These are phyloP conservation scores for Pimpla rufipes DNA, from an alignment of 2,888 invertebrate species.

Conservation along the genomic window DNA sequence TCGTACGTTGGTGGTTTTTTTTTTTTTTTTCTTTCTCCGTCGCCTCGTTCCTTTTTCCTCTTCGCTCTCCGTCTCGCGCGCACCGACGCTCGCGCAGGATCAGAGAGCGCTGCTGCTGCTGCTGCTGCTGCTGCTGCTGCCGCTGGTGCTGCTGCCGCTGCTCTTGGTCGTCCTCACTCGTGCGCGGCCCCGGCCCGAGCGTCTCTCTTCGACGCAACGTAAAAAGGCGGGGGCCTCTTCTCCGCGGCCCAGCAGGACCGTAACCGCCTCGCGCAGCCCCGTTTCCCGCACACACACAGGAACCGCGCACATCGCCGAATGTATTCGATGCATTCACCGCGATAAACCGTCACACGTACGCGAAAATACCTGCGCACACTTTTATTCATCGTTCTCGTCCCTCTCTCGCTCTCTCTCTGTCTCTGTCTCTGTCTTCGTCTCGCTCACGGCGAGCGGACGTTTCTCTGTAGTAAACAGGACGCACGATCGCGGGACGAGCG, in stretches of 20 bases:
- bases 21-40: conserved; percentile 52
- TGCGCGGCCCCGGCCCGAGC: conserved; percentile 2
- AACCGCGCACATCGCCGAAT: neutral
- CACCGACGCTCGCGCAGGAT: conserved; percentile 44
- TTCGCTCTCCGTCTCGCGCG: conserved; percentile 67
- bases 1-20: conserved; percentile 48
- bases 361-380: conserved; percentile 3
- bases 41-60: conserved; percentile 62
- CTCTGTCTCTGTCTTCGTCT: neutral
- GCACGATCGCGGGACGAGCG: neutral
- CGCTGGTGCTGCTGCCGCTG: neutral
- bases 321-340: conserved; percentile 27
- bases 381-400: conserved; percentile 12
- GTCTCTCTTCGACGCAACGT: conserved; percentile 74
- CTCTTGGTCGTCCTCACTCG: conserved; percentile 34
- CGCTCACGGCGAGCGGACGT: neutral
- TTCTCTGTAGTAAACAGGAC: conserved; percentile 7
- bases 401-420: neutral
- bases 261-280: conserved; percentile 66
- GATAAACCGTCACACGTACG: conserved; percentile 1
- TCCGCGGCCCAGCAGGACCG: conserved; percentile 73
- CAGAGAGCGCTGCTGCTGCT: conserved; percentile 28
- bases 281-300: conserved; percentile 24
- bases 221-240: conserved; percentile 82
- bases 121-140: conserved; percentile 1